A percentile compares a stretch with the other conserved stretches of the same genome.
phyloP scores from a whole-genome alignment of 2,113 vertebrate genomes.

The Notechis scutatus region DNA sequence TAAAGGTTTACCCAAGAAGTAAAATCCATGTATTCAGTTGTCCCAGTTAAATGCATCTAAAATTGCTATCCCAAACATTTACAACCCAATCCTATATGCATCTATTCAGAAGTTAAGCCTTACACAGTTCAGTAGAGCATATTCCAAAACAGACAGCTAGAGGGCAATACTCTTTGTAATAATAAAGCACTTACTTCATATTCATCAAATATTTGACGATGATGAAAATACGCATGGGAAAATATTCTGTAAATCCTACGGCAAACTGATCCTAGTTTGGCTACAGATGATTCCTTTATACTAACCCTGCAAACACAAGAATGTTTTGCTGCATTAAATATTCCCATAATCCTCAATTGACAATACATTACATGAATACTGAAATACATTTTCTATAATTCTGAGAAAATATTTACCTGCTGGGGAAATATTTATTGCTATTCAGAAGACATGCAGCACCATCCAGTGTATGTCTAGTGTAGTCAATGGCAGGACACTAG shows the following conservation, averaged over 20 bases:
- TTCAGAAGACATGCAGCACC: constrained; percentile 98
- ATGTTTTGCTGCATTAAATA: background rate
- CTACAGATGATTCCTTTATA: constrained; percentile 99
- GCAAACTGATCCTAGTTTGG: constrained; percentile 97
- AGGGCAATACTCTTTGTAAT: background rate
- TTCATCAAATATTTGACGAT: constrained; percentile 98
- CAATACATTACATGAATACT: constrained; percentile 19
- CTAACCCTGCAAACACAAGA: constrained; percentile 82
- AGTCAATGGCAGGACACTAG: constrained; percentile 98
- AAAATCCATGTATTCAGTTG: background rate
- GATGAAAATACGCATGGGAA: constrained; percentile 98
- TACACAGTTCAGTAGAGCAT: background rate
- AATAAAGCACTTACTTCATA: constrained; percentile 85
- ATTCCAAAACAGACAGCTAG: background rate
- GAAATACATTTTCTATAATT: background rate
- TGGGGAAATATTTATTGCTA: constrained; percentile 99
- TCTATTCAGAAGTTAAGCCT: background rate
- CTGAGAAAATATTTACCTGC: constrained; percentile 78
- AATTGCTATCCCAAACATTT: background rate
- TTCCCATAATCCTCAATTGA: background rate
- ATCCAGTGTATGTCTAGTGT: constrained; percentile 97
- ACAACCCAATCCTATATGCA: background rate
- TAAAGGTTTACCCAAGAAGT: background rate
- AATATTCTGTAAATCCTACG: constrained; percentile 99
- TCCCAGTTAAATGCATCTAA: background rate